Evolutionary conservation across 2,888 invertebrate species (phyloP), one percentile per base, ranked within the genome.

Genomic region (Nemotelus nigrinus): DNA sequence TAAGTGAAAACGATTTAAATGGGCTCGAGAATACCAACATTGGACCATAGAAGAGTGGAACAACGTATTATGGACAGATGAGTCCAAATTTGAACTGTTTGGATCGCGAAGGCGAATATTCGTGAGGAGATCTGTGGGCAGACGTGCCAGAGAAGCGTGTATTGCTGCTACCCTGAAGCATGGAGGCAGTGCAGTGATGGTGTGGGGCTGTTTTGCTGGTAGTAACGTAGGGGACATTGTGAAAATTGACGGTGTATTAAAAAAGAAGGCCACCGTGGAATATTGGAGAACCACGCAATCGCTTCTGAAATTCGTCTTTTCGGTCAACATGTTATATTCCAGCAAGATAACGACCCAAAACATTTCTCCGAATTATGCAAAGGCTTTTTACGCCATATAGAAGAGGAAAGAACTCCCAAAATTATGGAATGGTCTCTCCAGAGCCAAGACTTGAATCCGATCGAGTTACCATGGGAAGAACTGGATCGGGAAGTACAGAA

Each of bases 21-120:
- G 50, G 50, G 50, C 50, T 8, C 5, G 8, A 50, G 43, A 76
- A 25, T 47, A 76, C 67, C 47, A 65, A 71, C n/a, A 74, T 53
- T 79, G 75, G 79, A 77, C 76, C 63, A 8, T 64, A n/a, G 63
- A 64, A n/a, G 57, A 77, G 44, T 78, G 74, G 74, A 74, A 74
- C 55, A 55, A 60, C 1, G 78, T 79, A 10, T 43, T 79, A 25
- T 77, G 64, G 67, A 77, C 74, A 50, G 50, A 50, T 50, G 50
- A 50, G 50, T 50, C 8, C 50, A 50, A 50, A 50, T 50, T 50
- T 50, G 50, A 50, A 50, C 50, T 50, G 50, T 50, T 50, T 8
- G 50, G 50, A 50, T 6, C 8, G 6, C 50, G 50, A 50, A 50
- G 50, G 6, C 50, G 50, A 50, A 50, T 50, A 50, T 50, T 50